Evolutionary conservation across 2,797 vertebrate genomes (phyloP), one percentile per base, ranked within the genome.

Genomic region (Esox masquinongy): DNA sequence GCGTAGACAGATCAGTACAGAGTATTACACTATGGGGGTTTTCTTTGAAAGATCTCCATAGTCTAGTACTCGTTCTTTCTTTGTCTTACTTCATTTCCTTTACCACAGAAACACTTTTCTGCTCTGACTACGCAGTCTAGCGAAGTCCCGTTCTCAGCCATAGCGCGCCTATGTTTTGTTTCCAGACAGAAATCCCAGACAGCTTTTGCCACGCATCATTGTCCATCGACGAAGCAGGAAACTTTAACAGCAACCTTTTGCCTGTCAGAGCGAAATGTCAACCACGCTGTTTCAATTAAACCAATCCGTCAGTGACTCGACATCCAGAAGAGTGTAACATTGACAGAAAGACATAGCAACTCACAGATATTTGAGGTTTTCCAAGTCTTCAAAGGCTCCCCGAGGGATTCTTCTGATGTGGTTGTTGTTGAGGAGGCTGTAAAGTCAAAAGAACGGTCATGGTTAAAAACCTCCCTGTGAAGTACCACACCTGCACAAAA

Each of bases 331-430:
- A 72, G 77, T 16, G 43, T 12, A 67, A 73, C 53, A 26, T 6
- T 26, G 70, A 77, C 5, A 16, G 50, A 49, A 82, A 92, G 43
- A 50, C 22, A 61, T 14, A 61, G 19, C 51, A 75, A 92, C 98
- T 99, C 91, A 99, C 98, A 99, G 98, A 94, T 99, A 99, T 94
- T 99, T 99, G 76, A 99, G 91, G 89, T 97, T 99, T 93, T 99
- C 97, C 91, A 99, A 89, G 88, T 99, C 98, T 93, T 98, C 97
- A 84, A 99, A 99, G 0, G 96, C 93, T 47, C 95, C 95, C 61
- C 92, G 93, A 29, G 97, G 96, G 84, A 99, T 95, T 91, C 94
- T 95, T 93, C 95, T 95, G 89, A 99, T 97, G 83, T 96, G 95
- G 85, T 99, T 99, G 91, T 99, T 99, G 93, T 99, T 99, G 82